Conservation (phyloP, 2,888 invertebrate species). For the Globia sparganii region DNA sequence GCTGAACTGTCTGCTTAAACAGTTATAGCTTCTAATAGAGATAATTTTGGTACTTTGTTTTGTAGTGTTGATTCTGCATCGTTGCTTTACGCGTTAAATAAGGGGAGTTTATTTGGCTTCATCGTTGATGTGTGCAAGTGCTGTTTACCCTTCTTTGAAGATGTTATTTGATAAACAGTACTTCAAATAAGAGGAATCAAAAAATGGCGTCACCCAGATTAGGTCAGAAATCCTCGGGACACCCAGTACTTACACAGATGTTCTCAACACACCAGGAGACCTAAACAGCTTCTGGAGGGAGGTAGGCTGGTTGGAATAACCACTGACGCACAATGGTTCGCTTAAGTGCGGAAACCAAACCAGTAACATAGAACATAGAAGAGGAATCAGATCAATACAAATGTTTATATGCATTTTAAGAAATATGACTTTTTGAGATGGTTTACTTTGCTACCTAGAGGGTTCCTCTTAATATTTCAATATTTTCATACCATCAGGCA, state of each 20-base stretch:
- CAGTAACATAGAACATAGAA: too few relatives aligned
- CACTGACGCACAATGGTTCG: too few relatives aligned
- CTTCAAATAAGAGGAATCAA: constrained; percentile 1
- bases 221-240: too few relatives aligned
- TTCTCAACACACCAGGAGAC: too few relatives aligned
- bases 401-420: not conserved
- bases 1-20: constrained; percentile 1
- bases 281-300: too few relatives aligned
- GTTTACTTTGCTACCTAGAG: not conserved
- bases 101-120: constrained; percentile 11
- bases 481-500: not conserved
- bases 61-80: not conserved
- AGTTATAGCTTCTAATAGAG: constrained; percentile 14
- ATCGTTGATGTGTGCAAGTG: constrained; percentile 27
- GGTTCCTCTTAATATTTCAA: not conserved
- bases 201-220: too few relatives aligned
- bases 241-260: too few relatives aligned
- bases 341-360: too few relatives aligned
- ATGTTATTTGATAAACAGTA: not conserved
- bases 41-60: constrained; percentile 8
- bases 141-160: constrained; percentile 22
- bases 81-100: not conserved
- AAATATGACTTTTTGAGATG: not conserved
- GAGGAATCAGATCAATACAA: too few relatives aligned
- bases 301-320: too few relatives aligned